Evolutionary conservation across 2,113 vertebrate genomes (phyloP), one percentile per base, ranked within the genome.

Genomic region (Ciconia boyciana): DNA sequence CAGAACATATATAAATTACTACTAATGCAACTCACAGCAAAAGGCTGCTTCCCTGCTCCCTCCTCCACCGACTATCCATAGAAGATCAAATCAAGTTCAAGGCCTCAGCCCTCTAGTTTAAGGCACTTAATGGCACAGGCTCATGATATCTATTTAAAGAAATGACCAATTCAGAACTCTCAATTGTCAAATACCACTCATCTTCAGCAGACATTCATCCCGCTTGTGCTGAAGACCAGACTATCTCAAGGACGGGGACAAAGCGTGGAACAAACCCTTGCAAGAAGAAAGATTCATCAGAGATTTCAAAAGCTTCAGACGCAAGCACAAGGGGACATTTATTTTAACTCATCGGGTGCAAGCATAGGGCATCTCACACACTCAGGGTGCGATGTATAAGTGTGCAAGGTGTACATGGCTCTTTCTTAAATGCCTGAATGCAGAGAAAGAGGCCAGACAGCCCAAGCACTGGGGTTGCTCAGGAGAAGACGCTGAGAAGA

Each of bases 311-410:
- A 46, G 29, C 39, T 66, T 66, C 39, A 34, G 17, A 17, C 7
- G 31, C 17, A 22, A 55, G 17, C 20, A 12, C 20, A 19, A 32
- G n/a, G 11, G 16, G 24, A 54, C 34, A n/a, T 24, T 15, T 29
- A 24, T 39, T 60, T 52, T 22, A 24, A 44, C 29, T 52, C 62
- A 4, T 13, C 0, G 2, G 39, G 15, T 2, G 6, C 18, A 7
- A 62, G 32, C 14, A 7, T 1, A 34, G 22, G 24, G 43, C 14
- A 3, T 10, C 39, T 41, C 28, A 3, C 16, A 15, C 5, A 7
- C 1, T 1, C 19, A 34, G 19, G 11, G n/a, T 5, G 44, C 2
- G 4, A 24, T 1, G 3, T 3, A 1, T 21, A 13, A 31, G 31
- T 1, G 10, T 13, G 26, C 4, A 29, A 58, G 28, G 21, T 14